Evolutionary conservation across 2,113 vertebrate species (phyloP).

Genomic region (Indicator indicator): DNA sequence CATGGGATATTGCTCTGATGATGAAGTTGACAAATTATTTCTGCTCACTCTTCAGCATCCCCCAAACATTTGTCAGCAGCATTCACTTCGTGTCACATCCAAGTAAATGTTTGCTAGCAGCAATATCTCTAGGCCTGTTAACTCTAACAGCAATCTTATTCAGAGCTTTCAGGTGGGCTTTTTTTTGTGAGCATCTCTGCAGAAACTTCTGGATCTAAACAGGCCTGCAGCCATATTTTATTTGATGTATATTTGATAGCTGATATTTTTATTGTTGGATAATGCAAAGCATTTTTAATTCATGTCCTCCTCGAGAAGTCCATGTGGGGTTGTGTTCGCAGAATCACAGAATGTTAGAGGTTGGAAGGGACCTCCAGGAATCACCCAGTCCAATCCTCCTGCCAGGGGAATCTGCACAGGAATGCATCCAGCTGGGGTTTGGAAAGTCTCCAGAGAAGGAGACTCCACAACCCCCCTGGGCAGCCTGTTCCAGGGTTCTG

Average conservation of each 20-base stretch:
- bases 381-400: no score
- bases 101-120: background rate
- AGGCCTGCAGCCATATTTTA: background rate
- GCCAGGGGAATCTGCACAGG: no score
- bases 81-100: background rate
- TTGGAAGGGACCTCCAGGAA: no score
- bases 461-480: no score
- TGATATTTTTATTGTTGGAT: background rate
- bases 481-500: no score
- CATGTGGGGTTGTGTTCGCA: background rate
- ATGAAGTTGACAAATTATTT: background rate
- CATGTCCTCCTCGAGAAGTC: background rate
- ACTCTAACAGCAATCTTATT: background rate
- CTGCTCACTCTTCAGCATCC: background rate
- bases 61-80: background rate
- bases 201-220: background rate
- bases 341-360: no score
- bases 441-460: no score
- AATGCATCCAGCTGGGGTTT: no score
- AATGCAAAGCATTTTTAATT: conserved; percentile 25
- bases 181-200: background rate
- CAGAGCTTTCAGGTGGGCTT: background rate
- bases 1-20: background rate
- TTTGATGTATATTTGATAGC: background rate
- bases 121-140: background rate